These are phyloP conservation scores for Vespertilio murinus DNA, from an alignment of 2,797 vertebrate genomes.

Conservation along the genomic window DNA sequence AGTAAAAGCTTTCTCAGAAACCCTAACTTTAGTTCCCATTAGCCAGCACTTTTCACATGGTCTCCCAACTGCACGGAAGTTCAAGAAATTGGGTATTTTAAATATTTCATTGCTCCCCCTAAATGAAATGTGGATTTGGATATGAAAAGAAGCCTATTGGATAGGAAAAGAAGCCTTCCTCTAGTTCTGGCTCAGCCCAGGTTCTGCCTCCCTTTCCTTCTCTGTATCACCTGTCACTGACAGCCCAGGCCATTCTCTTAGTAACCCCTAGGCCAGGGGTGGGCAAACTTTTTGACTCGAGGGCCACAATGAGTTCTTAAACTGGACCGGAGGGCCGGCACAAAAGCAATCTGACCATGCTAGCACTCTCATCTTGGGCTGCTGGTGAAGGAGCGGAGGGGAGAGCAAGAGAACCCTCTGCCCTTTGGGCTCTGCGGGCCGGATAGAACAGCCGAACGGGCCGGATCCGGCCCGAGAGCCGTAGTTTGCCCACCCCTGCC, in stretches of 20 bases:
- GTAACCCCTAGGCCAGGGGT: background rate
- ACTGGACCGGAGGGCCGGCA: no score
- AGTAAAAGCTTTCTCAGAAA: background rate
- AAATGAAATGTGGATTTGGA: background rate
- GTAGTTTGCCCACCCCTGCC: no score
- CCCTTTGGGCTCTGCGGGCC: no score
- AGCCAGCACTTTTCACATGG: background rate
- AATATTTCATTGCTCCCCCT: background rate
- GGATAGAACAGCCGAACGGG: no score
- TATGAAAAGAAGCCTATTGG: background rate
- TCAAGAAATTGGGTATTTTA: background rate
- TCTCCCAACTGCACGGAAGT: background rate
- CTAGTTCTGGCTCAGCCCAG: background rate
- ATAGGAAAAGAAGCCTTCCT: background rate
- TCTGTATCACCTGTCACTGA: background rate
- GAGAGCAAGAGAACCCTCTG: no score
- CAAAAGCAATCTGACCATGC: no score
- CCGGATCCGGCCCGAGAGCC: no score
- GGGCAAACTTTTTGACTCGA: no score
- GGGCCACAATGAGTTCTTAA: no score
- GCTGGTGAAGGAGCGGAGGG: no score
- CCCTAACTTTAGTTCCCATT: background rate
- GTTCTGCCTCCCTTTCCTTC: background rate
- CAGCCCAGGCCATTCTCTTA: background rate
- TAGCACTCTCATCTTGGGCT: no score